Base-by-base conservation (phyloP, 2,113 vertebrate genomes). In the Poeciliopsis occidentalis region DNA sequence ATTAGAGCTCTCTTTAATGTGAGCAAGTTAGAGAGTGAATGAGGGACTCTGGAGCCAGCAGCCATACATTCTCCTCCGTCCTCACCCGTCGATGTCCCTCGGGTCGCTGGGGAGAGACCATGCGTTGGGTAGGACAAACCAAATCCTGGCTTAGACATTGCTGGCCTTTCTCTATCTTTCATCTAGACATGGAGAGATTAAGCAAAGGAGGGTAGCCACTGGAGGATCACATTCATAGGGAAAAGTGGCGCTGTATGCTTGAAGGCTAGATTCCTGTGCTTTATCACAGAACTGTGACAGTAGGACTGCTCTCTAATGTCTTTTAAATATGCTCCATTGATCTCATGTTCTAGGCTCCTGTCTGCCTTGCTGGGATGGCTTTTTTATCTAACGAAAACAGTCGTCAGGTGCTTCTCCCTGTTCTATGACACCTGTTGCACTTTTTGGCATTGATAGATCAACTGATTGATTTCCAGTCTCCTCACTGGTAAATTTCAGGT, bases 1-100 rank as follows among this genome's bases (percentile, higher is more conserved):
- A 94, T 95, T 94, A 94, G 87, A 93, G 85, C 78, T 75, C 81
- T 71, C 94, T 95, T 95, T 94, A 95, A 94, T 95, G 91, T 93
- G 91, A 85, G 81, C 83, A 79, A 92, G 91, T 91, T 89, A 85
- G 83, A 83, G 83, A 88, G 83, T 83, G 88, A 91, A 81, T 62
- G 71, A 87, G 84, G 78, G 84, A 85, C 91, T 91, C 80, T 31
- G 67, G 85, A 84, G 84, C 86, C 76, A 27, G 68, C 83, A 87
- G 86, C 82, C 64, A 87, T 89, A 83, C 65, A 32, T 86, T 93
- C 80, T 87, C 82, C 79, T 76, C 70, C 83, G 78, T 73, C 88
- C 82, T 88, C 84, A 75, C 78, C 80, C 84, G 60, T 75, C 87
- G 87, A 89, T 87, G 82, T 76, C 44, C 81, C 69, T 30, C 3